phyloP scores from a whole-genome alignment of 2,888 invertebrate species.

The Caenorhabditis virilis region DNA sequence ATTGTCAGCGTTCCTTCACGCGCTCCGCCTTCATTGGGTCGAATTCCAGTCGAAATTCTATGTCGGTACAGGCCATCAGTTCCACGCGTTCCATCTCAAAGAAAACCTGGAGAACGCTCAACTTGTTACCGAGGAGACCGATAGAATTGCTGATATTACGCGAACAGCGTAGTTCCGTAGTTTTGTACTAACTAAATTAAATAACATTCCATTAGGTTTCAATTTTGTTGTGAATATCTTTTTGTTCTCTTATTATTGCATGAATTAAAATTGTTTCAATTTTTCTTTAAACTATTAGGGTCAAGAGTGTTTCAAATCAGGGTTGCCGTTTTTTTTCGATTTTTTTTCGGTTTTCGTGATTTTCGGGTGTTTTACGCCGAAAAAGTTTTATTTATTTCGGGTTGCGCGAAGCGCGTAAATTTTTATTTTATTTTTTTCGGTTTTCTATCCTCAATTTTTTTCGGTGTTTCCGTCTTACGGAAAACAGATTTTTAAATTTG shows the following conservation, averaged over 20 bases:
- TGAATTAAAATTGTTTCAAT: too few relatives aligned
- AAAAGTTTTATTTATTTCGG: too few relatives aligned
- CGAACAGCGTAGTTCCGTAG: background rate
- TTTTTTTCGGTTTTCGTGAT: too few relatives aligned
- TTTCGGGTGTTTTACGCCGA: too few relatives aligned
- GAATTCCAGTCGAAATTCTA: constrained; percentile 99
- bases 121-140: constrained; percentile 22
- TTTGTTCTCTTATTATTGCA: constrained; percentile 2
- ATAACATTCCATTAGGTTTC: background rate
- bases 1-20: constrained; percentile 69
- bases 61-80: constrained; percentile 84
- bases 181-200: background rate
- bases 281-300: too few relatives aligned
- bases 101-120: constrained; percentile 34
- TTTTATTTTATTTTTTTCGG: too few relatives aligned
- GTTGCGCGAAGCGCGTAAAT: too few relatives aligned
- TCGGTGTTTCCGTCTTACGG: too few relatives aligned
- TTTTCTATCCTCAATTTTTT: too few relatives aligned
- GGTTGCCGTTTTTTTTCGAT: background rate
- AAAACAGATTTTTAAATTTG: too few relatives aligned
- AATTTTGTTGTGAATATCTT: background rate
- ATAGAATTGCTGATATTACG: constrained; percentile 28
- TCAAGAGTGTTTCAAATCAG: background rate
- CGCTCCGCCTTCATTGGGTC: constrained; percentile 75
- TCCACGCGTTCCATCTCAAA: constrained; percentile 80